Evolutionary conservation across 2,888 invertebrate genomes (phyloP), one percentile per base, ranked within the genome.

Genomic region (Zygothrica quintamaculata): DNA sequence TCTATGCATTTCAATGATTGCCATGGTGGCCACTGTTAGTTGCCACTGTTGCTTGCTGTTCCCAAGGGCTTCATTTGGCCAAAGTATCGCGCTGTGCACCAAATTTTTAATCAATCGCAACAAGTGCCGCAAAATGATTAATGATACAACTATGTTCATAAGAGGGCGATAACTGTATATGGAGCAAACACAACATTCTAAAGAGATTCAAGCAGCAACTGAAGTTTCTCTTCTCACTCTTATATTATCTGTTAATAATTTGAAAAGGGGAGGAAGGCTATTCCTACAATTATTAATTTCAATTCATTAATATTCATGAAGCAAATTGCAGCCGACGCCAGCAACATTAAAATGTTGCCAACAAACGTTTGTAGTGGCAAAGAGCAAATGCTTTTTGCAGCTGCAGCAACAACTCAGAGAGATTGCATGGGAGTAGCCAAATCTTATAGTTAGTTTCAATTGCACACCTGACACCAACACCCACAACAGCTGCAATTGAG

Each of bases 11-110:
- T 46, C 81, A 77, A 84, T 84, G 75, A 65, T 70, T 70, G 55
- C 71, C 71, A 70, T 58, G 70, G 75, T 71, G 71, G 58, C 70
- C 64, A 51, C 25, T 31, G 39, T 51, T 12, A 39, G 31, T 65
- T 43, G 53, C 53, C 26, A 37, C 65, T 25, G 43, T 50, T 55
- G n/a, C n/a, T 39, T 51, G 55, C 66, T n/a, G n/a, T 59, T 80
- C 80, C 80, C 80, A 78, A 84, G 80, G 87, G 80, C 82, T 87
- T 87, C 68, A 81, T 81, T 81, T 81, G 80, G 68, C 65, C 62
- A 68, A 78, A 67, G 55, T 71, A 65, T 47, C 48, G 75, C 68
- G 79, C 59, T 68, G 78, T 84, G 87, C 60, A 51, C 85, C 82
- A 78, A 87, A 87, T 81, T 87, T 52, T 81, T 84, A 80, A 84